These are phyloP conservation scores for Bos indicus DNA, from an alignment of 2,113 vertebrate species.

Conservation along the genomic window DNA sequence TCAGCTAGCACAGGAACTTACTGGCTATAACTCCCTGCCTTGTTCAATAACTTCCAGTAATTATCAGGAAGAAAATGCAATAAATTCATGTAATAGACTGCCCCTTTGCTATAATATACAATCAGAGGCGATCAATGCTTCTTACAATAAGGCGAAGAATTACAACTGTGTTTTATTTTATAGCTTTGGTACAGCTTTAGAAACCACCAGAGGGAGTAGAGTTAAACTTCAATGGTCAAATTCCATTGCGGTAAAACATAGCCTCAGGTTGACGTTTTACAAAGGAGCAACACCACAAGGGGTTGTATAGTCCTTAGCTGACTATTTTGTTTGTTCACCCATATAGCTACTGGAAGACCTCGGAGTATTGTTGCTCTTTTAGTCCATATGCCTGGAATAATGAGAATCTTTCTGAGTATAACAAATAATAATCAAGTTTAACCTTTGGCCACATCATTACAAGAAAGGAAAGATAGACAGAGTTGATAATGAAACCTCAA, in stretches of 20 bases:
- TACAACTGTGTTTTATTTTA: conserved; percentile 81
- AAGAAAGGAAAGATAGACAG: conserved; percentile 16
- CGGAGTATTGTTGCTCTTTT: conserved; percentile 36
- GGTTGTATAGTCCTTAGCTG: conserved; percentile 18
- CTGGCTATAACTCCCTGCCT: conserved; percentile 82
- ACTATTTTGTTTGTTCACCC: conserved; percentile 66
- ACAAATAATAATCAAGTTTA: conserved; percentile 65
- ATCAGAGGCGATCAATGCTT: conserved; percentile 82
- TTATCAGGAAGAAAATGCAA: conserved; percentile 84
- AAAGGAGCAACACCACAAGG: conserved; percentile 51
- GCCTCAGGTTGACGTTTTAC: conserved; percentile 71
- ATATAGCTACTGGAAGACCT: conserved; percentile 49
- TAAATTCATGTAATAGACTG: conserved; percentile 86
- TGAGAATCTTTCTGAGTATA: conserved; percentile 36
- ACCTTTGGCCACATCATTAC: conserved; percentile 64
- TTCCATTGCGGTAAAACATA: conserved; percentile 53
- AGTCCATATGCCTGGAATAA: conserved; percentile 44
- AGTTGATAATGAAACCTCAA: conserved; percentile 37
- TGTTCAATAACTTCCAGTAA: conserved; percentile 88
- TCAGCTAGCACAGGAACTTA: conserved; percentile 79
- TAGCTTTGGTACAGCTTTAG: conserved; percentile 70
- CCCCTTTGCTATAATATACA: conserved; percentile 85
- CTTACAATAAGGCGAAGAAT: conserved; percentile 84
- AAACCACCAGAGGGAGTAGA: conserved; percentile 83
- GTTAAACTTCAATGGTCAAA: conserved; percentile 75